Evolutionary conservation across 2,113 vertebrate genomes (phyloP).

Genomic region (Tiliqua scincoides): DNA sequence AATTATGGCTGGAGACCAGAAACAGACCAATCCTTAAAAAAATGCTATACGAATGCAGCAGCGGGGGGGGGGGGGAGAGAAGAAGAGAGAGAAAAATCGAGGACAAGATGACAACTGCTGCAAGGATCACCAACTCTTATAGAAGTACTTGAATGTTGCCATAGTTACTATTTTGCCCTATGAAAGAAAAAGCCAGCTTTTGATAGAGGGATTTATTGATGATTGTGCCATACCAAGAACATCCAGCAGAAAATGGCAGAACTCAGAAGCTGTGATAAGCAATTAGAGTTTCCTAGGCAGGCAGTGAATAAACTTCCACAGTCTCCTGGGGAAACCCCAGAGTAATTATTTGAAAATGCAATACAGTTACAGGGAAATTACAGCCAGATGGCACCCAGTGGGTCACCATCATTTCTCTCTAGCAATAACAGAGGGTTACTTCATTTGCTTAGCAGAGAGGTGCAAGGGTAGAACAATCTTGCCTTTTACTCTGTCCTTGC

Average conservation of each 20-base stretch:
- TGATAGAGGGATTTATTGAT: constrained; percentile 4
- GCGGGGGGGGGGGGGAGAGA: not conserved
- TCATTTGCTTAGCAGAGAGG: not conserved
- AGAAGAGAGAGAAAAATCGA: not conserved
- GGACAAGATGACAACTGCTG: not conserved
- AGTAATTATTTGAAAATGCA: fast-evolving
- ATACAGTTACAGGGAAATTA: not conserved
- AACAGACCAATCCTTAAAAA: not conserved
- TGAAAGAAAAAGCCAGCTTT: constrained; percentile 2
- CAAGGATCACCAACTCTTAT: not conserved
- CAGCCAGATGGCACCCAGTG: not conserved
- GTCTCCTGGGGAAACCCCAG: not conserved
- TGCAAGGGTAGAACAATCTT: not conserved
- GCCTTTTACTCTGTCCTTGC: not conserved
- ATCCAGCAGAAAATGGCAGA: constrained; percentile 3
- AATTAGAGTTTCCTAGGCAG: not conserved
- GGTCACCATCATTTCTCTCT: not conserved
- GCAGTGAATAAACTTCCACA: constrained; percentile 5
- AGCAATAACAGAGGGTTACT: not conserved
- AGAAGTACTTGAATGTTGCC: not conserved
- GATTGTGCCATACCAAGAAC: not conserved
- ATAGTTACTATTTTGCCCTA: constrained; percentile 1
- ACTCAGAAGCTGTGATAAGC: not conserved
- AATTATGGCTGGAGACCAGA: not conserved
- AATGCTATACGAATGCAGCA: not conserved